Evolutionary conservation across 2,888 invertebrate genomes (phyloP).

Genomic region (Hypselothyrea guttata): DNA sequence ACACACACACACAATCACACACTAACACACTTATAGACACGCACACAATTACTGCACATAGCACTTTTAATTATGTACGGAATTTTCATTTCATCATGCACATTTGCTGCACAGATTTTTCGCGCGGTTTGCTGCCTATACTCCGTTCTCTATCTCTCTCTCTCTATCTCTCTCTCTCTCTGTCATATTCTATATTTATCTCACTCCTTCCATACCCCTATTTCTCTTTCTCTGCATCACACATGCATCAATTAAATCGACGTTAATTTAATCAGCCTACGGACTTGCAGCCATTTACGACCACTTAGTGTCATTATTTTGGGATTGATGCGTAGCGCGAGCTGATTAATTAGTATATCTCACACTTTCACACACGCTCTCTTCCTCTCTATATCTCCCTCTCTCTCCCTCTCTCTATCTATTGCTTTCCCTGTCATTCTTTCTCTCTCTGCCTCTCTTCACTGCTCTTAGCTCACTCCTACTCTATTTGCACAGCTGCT

Average conservation of each 20-base stretch:
- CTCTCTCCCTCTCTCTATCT: too few species aligned
- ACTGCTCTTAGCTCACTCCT: too few species aligned
- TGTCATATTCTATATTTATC: too few species aligned
- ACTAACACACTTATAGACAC: too few species aligned
- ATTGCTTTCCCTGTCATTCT: too few species aligned
- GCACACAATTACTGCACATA: conserved; percentile 5
- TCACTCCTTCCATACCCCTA: too few species aligned
- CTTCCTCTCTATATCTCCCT: too few species aligned
- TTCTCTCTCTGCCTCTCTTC: too few species aligned
- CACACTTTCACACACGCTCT: neutral
- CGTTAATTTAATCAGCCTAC: conserved; percentile 52
- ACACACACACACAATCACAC: conserved; percentile 13
- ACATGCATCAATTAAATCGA: conserved; percentile 25
- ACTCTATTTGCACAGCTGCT: too few species aligned
- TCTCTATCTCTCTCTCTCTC: too few species aligned
- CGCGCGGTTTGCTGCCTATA: too few species aligned
- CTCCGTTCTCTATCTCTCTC: too few species aligned
- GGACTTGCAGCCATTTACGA: conserved; percentile 32
- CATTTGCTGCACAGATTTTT: conserved; percentile 34
- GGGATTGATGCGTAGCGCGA: conserved; percentile 12
- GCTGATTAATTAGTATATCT: conserved; percentile 51
- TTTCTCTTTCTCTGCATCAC: neutral
- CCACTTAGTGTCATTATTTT: conserved; percentile 57
- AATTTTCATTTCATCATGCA: conserved; percentile 45
- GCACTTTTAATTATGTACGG: conserved; percentile 61